Percentiles rank a stretch among this genome's conserved stretches.
Evolutionary conservation across 92 coral and sea anemone species (phyloP).

Genomic region (Phenganax stokvisi): DNA sequence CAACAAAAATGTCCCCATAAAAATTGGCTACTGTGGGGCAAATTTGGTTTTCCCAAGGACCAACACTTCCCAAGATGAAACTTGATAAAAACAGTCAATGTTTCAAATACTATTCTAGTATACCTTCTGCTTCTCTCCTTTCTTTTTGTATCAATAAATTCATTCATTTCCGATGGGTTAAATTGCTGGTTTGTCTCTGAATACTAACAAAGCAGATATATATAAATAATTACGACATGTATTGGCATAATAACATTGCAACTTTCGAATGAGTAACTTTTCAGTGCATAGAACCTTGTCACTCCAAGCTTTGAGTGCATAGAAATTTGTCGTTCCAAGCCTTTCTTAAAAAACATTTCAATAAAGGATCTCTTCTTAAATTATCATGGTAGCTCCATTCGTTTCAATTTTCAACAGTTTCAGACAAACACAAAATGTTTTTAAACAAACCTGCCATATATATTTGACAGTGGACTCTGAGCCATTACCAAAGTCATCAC

Average conservation of each 20-base stretch:
- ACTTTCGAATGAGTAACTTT: too few relatives aligned
- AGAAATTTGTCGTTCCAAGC: too few relatives aligned
- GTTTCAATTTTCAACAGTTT: neutral
- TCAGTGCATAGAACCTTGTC: too few relatives aligned
- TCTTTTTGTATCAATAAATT: constrained; percentile 35
- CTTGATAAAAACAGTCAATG: too few relatives aligned
- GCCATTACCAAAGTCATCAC: constrained; percentile 71
- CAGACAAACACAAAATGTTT: neutral
- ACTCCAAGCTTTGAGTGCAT: too few relatives aligned
- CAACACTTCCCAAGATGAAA: too few relatives aligned
- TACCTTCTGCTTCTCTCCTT: constrained; percentile 33
- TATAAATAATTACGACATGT: neutral
- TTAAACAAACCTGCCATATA: constrained; percentile 68
- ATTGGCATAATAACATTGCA: too few relatives aligned
- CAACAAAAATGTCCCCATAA: neutral
- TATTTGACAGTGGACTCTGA: constrained; percentile 64
- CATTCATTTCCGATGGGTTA: constrained; percentile 36
- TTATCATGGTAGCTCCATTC: too few relatives aligned
- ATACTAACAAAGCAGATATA: constrained; percentile 18
- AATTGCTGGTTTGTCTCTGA: constrained; percentile 33
- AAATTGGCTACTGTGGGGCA: neutral
- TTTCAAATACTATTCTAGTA: neutral
- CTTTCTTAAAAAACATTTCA: too few relatives aligned
- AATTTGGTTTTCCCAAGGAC: neutral
- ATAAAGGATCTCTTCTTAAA: too few relatives aligned